Evolutionary conservation across 2,888 invertebrate genomes (phyloP), one percentile per base, ranked within the genome.

Genomic region (Bursaphelenchus okinawaensis): DNA sequence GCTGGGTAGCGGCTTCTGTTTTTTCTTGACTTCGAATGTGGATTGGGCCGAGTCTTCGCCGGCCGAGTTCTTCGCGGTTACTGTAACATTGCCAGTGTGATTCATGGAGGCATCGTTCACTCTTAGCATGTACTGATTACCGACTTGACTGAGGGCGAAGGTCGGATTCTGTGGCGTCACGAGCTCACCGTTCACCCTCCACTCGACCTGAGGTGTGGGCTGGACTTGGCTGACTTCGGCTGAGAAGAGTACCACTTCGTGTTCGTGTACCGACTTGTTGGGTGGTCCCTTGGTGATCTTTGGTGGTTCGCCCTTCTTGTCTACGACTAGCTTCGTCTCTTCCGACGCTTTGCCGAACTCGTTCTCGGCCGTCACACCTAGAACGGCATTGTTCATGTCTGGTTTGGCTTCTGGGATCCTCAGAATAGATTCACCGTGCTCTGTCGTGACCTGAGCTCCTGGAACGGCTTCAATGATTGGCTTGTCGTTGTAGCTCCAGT

Each of bases 381-480:
- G 52, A 7, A 40, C 51, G 55, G 66, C 73, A 27, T 59, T n/a
- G 31, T 57, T 63, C 55, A 93, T 93, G 0, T 88, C 87, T 0
- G 91, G 90, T 20, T 87, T 87, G 55, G 89, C 89, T 71, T 87
- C 87, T 16, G 89, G 89, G 75, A 95, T 91, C 76, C 85, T 87
- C 65, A 94, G 85, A 81, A 73, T 70, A 24, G 75, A 70, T 66
- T 76, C 74, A 64, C 76, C 75, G 50, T 68, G 75, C 9, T 73
- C 72, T 27, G 69, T 67, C 8, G 65, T 66, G 62, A 78, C 75
- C 12, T 67, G 69, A 24, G 76, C 73, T 23, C 75, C 76, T 16
- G 40, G 40, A 12, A 40, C 16, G n/a, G 6, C 40, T 40, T 40
- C 67, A 23, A 71, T 62, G 19, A 80, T 54, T 26, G 68, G 65